Percentiles rank a stretch among this genome's conserved stretches.
Evolutionary conservation across 2,888 invertebrate genomes (phyloP).

Genomic region (Macaria notata): DNA sequence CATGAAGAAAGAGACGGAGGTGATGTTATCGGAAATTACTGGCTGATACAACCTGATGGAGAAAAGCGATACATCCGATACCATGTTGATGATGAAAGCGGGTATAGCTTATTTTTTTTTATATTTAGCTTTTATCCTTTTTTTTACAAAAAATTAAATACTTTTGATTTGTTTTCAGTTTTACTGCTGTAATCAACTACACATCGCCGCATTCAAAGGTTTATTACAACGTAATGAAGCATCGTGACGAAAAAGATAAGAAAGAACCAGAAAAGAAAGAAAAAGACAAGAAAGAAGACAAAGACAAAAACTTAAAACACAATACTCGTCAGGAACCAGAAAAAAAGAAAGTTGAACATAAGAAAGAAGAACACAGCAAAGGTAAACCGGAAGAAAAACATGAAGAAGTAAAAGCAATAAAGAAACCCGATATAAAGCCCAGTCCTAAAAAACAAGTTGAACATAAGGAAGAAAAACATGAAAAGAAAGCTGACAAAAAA

Average conservation of each 20-base stretch:
- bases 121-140: too few species aligned
- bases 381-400: background rate
- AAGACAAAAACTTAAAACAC: slow-evolving; percentile 2
- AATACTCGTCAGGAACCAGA: slow-evolving; percentile 1
- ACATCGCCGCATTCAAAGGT: slow-evolving; percentile 23
- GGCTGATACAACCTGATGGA: slow-evolving; percentile 79
- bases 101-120: slow-evolving; percentile 48
- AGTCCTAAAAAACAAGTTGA: background rate
- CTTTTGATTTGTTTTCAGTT: slow-evolving; percentile 19
- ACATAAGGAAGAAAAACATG: background rate
- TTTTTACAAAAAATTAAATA: too few species aligned
- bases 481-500: background rate
- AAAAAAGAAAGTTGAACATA: background rate
- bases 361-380: slow-evolving; percentile 1
- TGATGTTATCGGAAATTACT: slow-evolving; percentile 77
- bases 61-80: slow-evolving; percentile 76
- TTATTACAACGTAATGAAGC: slow-evolving; percentile 17
- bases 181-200: slow-evolving; percentile 31
- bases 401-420: background rate
- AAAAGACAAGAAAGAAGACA: background rate
- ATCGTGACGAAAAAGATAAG: slow-evolving; percentile 8
- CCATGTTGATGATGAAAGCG: slow-evolving; percentile 75
- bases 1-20: slow-evolving; percentile 76
- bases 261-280: slow-evolving; percentile 4
- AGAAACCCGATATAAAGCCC: background rate